Evolutionary conservation across 2,888 invertebrate genomes (phyloP).

Genomic region (Zeuzera pyrina): DNA sequence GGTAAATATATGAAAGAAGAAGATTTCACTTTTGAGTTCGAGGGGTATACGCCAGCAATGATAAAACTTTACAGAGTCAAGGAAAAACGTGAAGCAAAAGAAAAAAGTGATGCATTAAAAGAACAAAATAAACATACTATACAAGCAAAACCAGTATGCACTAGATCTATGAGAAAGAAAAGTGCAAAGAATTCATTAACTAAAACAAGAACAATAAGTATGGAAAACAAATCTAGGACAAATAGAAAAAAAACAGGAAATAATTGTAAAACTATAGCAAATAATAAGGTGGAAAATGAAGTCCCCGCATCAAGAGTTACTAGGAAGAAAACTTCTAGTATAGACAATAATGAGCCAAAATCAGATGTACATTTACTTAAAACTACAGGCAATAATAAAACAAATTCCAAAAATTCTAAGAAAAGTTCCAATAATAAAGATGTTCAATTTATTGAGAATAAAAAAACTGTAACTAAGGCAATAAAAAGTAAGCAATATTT

Average conservation of each 20-base stretch:
- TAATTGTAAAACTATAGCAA: constrained; percentile 15
- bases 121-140: constrained; percentile 27
- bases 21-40: constrained; percentile 27
- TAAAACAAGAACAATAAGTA: constrained; percentile 5
- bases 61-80: constrained; percentile 60
- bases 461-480: too few species aligned
- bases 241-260: constrained; percentile 25
- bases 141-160: constrained; percentile 24
- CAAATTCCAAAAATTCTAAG: too few species aligned
- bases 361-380: background rate
- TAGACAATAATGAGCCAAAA: too few species aligned
- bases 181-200: constrained; percentile 8
- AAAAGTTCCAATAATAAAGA: too few species aligned
- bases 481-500: too few species aligned
- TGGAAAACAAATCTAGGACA: constrained; percentile 17
- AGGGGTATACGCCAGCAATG: constrained; percentile 74
- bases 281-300: constrained; percentile 5
- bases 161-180: constrained; percentile 35
- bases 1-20: constrained; percentile 44
- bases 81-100: constrained; percentile 56
- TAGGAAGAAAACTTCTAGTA: constrained; percentile 5
- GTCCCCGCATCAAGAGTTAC: constrained; percentile 5
- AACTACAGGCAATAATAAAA: too few species aligned
- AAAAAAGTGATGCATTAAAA: constrained; percentile 39
- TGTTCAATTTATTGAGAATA: too few species aligned